A percentile compares a stretch with the other conserved stretches of the same genome.
These are phyloP conservation scores for Podarcis siculus DNA, from an alignment of 2,797 vertebrate genomes.

Conservation along the genomic window DNA sequence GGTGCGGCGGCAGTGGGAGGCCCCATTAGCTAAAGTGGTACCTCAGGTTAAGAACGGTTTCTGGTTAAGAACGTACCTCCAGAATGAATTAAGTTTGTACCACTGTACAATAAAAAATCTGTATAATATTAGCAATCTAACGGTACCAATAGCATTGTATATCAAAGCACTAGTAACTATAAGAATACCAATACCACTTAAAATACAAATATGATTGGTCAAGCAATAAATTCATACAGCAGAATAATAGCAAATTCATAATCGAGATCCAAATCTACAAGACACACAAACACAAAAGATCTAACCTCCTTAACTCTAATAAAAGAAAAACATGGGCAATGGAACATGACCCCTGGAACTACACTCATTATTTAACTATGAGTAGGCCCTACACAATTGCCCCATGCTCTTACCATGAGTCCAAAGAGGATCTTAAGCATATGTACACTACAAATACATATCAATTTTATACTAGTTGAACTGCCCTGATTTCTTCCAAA, in stretches of 20 bases:
- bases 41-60: no score
- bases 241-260: neutral
- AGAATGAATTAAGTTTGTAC: no score
- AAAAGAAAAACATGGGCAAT: no score
- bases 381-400: neutral
- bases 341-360: neutral
- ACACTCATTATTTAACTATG: neutral
- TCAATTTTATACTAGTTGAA: neutral
- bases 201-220: neutral
- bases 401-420: neutral
- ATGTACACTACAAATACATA: no score
- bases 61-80: no score
- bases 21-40: no score
- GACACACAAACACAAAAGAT: no score
- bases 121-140: neutral
- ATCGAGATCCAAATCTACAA: neutral
- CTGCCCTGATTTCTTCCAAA: neutral
- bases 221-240: neutral
- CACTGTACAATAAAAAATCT: neutral
- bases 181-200: neutral
- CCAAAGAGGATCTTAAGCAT: neutral
- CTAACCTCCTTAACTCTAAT: no score
- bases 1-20: accelerated
- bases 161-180: neutral
- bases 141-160: neutral